Evolutionary conservation across 2,888 invertebrate species (phyloP), one percentile per base, ranked within the genome.

Genomic region (Synanthedon vespiformis): DNA sequence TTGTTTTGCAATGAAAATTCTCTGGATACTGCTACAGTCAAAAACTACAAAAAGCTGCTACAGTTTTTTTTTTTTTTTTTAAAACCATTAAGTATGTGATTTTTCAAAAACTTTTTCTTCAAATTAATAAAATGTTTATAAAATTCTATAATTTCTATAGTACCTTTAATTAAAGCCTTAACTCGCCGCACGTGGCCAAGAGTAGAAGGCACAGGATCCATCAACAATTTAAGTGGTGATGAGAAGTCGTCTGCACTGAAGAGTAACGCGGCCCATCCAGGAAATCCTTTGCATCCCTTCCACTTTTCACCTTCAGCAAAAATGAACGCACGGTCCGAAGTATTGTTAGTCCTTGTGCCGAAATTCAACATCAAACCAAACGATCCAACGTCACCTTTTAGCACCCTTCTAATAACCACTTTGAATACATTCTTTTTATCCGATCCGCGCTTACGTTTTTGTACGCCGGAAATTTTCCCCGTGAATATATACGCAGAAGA

Each of bases 141-240:
- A 27, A 27, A 41, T 41, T 41, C 41, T 5, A 12, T 41, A 41
- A 1, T 41, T 11, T 41, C 2, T 50, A 51, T 51, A 53, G 60
- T 81, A 89, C 89, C 89, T 89, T 80, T 84, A 57, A 88, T 77
- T 49, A 76, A 61, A 54, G 78, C 71, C 65, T 86, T 88, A 50
- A 89, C 79, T 55, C 72, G 74, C 40, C 86, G 77, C 40, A 89
- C 80, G 54, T 74, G 73, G 52, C 83, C 76, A 49, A 85, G 70
- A 54, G 75, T 85, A 13, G 81, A 73, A 10, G 88, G 83, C 41
- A 88, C 72, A 16, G 89, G 89, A 59, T 85, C 82, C 49, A 80
- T 69, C 54, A 86, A 58, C 53, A 86, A 60, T 61, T 82, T 82
- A 55, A 88, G 60, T 2, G 81, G 77, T 10, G 77, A 73, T 14